Percentiles rank a stretch among this genome's conserved stretches.
Evolutionary conservation across 35 echinoderm and acorn worm genomes (phyloP).

Genomic region (Anneissia japonica): DNA sequence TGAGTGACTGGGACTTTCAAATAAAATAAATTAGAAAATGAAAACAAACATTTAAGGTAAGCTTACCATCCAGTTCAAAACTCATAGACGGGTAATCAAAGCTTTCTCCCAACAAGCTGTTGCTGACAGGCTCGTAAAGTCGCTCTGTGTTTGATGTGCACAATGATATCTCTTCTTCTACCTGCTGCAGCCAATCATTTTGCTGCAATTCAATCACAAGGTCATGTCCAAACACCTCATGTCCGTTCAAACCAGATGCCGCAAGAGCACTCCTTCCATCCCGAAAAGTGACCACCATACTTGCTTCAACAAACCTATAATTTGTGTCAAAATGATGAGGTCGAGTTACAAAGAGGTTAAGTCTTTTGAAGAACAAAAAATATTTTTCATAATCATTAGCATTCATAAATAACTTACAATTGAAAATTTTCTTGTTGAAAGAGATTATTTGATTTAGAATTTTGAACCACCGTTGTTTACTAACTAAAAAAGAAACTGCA

Average conservation of each 20-base stretch:
- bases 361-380: too few relatives aligned
- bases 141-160: constrained; percentile 81
- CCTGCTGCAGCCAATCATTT: constrained; percentile 53
- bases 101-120: constrained; percentile 63
- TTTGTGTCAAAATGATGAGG: too few relatives aligned
- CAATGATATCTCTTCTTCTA: constrained; percentile 91
- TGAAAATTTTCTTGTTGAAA: too few relatives aligned
- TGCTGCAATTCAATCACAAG: constrained; percentile 58
- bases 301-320: constrained; percentile 76
- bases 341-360: too few relatives aligned
- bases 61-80: constrained; percentile 85
- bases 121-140: constrained; percentile 58
- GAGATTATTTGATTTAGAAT: too few relatives aligned
- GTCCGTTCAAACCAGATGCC: constrained; percentile 16
- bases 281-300: constrained; percentile 71
- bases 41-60: not conserved
- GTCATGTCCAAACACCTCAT: constrained; percentile 51
- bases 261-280: constrained; percentile 66
- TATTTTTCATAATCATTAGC: too few relatives aligned
- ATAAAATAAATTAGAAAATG: not conserved
- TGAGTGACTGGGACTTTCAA: not conserved
- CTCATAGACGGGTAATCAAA: constrained; percentile 93
- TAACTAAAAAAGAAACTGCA: too few relatives aligned
- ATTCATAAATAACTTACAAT: too few relatives aligned
- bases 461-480: too few relatives aligned